phyloP scores from a whole-genome alignment of 2,797 vertebrate species.

The Epinephelus malabaricus region DNA sequence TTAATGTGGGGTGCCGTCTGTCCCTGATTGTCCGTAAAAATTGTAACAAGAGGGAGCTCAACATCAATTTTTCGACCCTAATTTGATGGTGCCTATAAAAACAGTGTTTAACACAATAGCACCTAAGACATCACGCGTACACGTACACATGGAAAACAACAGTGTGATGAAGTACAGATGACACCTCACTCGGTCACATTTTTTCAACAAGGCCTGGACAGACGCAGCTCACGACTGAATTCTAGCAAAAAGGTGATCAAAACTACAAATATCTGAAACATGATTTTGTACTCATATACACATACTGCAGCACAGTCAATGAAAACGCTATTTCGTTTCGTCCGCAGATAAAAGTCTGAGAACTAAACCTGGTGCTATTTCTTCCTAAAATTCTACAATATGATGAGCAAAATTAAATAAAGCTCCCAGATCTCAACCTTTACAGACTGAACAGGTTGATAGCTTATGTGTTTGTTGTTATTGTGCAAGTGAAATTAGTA shows the following conservation, averaged over 20 bases:
- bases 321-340: conserved; percentile 32
- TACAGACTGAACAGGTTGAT: conserved; percentile 61
- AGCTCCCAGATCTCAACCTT: conserved; percentile 53
- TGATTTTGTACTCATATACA: conserved; percentile 31
- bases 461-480: conserved; percentile 76
- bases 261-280: conserved; percentile 40
- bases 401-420: conserved; percentile 50
- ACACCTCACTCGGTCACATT: conserved; percentile 30
- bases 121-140: conserved; percentile 44
- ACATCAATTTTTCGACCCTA: conserved; percentile 46
- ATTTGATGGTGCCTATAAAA: conserved; percentile 42
- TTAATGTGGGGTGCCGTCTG: conserved; percentile 87
- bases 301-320: conserved; percentile 17
- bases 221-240: conserved; percentile 22
- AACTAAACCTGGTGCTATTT: conserved; percentile 32
- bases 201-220: conserved; percentile 32
- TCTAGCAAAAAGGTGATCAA: conserved; percentile 31
- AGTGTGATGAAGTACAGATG: conserved; percentile 43
- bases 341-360: conserved; percentile 25
- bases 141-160: conserved; percentile 35
- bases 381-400: conserved; percentile 31
- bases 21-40: conserved; percentile 95
- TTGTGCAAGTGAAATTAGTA: conserved; percentile 75
- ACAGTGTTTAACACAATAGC: conserved; percentile 63
- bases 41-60: conserved; percentile 81